phyloP scores from a whole-genome alignment of 2,113 vertebrate genomes.

The Engystomops pustulosus region DNA sequence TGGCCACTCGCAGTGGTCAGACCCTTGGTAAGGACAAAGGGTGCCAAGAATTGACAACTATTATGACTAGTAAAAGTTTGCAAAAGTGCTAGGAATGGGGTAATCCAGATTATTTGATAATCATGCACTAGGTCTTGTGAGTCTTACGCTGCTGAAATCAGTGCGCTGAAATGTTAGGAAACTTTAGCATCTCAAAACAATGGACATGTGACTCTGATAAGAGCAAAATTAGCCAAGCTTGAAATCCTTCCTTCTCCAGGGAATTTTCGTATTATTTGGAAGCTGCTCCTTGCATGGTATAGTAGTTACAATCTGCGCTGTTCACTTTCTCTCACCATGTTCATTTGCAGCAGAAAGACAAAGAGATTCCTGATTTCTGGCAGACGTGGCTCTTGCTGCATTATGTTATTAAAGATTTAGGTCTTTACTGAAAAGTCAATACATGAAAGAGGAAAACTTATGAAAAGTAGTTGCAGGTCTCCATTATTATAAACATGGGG shows the following conservation, averaged over 20 bases:
- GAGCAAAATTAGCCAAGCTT: conserved; percentile 2
- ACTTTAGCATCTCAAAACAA: not conserved
- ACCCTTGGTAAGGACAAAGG: not conserved
- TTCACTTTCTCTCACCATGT: not conserved
- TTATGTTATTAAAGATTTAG: conserved; percentile 46
- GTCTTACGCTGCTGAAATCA: not conserved
- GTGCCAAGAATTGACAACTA: not conserved
- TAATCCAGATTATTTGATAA: not conserved
- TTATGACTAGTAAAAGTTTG: not conserved
- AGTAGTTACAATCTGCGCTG: not conserved
- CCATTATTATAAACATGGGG: conserved; percentile 49
- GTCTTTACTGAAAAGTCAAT: not conserved
- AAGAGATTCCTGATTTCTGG: conserved; percentile 13
- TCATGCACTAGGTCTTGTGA: not conserved
- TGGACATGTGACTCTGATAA: not conserved
- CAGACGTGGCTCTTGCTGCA: not conserved
- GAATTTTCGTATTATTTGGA: not conserved
- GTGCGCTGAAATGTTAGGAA: not conserved
- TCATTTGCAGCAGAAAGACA: not conserved
- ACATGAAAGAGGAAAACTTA: conserved; percentile 1
- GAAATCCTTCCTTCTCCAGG: not conserved
- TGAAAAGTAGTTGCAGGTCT: not conserved
- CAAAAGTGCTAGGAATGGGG: not conserved
- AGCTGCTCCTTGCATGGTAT: not conserved
- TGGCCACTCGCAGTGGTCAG: not conserved